These are phyloP conservation scores for Dissostichus mawsoni DNA, from an alignment of 2,113 vertebrate species.

Conservation along the genomic window DNA sequence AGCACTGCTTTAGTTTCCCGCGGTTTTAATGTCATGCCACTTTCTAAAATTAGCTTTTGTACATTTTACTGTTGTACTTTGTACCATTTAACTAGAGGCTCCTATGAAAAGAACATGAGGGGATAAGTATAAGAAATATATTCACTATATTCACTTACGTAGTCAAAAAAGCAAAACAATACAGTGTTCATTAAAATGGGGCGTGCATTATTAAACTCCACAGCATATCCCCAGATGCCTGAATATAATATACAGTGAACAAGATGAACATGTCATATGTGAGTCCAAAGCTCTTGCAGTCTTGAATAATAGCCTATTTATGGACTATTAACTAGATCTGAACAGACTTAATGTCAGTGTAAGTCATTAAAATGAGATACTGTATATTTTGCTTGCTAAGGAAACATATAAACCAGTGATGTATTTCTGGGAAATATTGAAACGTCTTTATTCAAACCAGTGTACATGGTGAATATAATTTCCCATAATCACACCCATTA, in stretches of 20 bases:
- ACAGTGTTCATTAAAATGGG: conserved; percentile 45
- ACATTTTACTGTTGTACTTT: not conserved
- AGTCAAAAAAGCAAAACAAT: conserved; percentile 20
- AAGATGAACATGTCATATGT: conserved; percentile 24
- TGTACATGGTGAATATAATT: conserved; percentile 59
- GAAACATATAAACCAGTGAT: conserved; percentile 57
- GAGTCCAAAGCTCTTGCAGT: conserved; percentile 26
- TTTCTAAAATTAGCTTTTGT: conserved; percentile 4
- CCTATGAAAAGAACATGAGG: conserved; percentile 7
- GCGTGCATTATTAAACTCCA: conserved; percentile 24
- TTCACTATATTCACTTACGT: conserved; percentile 20
- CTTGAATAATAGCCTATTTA: conserved; percentile 56
- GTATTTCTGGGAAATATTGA: conserved; percentile 55
- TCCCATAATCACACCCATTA: conserved; percentile 70
- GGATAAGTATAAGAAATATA: conserved; percentile 9
- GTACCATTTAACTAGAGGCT: not conserved
- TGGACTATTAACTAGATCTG: conserved; percentile 59
- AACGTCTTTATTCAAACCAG: conserved; percentile 65
- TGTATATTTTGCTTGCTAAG: conserved; percentile 56
- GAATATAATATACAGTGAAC: conserved; percentile 20
- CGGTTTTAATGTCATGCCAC: not conserved
- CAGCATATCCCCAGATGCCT: conserved; percentile 31
- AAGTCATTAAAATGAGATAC: conserved; percentile 60
- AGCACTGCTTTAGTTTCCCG: not conserved
- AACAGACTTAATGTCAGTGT: conserved; percentile 53